Evolutionary conservation across 2,888 invertebrate species (phyloP).

Genomic region (Clitarchus hookeri): DNA sequence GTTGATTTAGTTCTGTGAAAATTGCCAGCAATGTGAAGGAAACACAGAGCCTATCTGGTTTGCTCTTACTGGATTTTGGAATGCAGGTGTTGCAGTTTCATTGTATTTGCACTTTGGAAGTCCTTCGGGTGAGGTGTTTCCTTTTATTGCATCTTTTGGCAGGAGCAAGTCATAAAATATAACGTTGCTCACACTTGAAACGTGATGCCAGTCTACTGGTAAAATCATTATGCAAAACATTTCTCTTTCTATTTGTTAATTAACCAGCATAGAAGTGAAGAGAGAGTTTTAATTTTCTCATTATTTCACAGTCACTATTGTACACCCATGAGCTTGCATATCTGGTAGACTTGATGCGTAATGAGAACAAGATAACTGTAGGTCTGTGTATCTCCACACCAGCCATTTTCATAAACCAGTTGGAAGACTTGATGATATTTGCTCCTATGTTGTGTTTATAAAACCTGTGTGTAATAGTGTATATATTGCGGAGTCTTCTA

Average conservation of each 20-base stretch:
- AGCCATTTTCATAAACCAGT: background rate
- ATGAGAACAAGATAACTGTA: background rate
- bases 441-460: background rate
- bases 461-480: background rate
- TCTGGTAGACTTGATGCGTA: background rate
- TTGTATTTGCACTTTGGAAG: background rate
- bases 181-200: background rate
- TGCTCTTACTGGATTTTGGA: background rate
- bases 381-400: background rate
- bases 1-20: too few species aligned
- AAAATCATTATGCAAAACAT: too few species aligned
- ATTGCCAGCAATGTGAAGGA: too few species aligned
- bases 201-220: too few species aligned
- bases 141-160: background rate
- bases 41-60: too few species aligned
- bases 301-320: background rate
- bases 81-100: background rate
- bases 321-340: slow-evolving; percentile 7
- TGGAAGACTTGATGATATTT: background rate
- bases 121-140: background rate
- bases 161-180: background rate
- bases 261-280: too few species aligned
- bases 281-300: background rate
- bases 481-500: slow-evolving; percentile 7
- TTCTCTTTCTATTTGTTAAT: too few species aligned